Evolutionary conservation across 2,888 invertebrate genomes (phyloP).

Genomic region (Bibio marci): DNA sequence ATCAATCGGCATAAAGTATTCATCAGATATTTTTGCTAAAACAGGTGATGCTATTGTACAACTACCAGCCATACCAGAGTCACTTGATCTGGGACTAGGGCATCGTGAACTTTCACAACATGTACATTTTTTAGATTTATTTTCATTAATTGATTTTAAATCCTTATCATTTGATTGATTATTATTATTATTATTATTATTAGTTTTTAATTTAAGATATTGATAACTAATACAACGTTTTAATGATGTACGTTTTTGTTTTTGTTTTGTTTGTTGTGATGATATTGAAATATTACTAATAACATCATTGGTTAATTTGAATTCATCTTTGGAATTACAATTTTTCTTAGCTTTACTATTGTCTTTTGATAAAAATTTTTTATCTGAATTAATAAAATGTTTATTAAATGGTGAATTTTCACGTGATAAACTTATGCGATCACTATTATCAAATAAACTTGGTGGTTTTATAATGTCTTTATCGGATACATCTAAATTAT

Average conservation of each 20-base stretch:
- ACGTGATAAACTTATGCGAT: constrained; percentile 17
- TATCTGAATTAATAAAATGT: constrained; percentile 44
- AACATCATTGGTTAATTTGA: background rate
- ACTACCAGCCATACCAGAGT: constrained; percentile 71
- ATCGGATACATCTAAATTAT: constrained; percentile 13
- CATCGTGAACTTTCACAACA: constrained; percentile 44
- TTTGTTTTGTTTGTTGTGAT: constrained; percentile 11
- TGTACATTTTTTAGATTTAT: constrained; percentile 27
- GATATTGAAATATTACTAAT: constrained; percentile 13
- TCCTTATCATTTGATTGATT: constrained; percentile 5
- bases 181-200: constrained; percentile 6
- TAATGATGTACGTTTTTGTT: no score
- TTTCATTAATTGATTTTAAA: background rate
- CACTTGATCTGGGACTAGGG: constrained; percentile 54
- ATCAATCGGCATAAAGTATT: no score
- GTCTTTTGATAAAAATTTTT: constrained; percentile 29
- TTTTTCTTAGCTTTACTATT: constrained; percentile 2
- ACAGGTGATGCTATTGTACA: constrained; percentile 58
- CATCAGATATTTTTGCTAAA: no score
- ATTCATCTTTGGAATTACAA: background rate
- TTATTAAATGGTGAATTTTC: constrained; percentile 25
- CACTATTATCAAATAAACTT: constrained; percentile 38
- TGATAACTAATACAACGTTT: constrained; percentile 34
- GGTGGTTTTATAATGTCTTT: constrained; percentile 33
- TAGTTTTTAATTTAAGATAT: constrained; percentile 20